Conservation (phyloP, 2,113 vertebrate species). For the Zosterops borbonicus region DNA sequence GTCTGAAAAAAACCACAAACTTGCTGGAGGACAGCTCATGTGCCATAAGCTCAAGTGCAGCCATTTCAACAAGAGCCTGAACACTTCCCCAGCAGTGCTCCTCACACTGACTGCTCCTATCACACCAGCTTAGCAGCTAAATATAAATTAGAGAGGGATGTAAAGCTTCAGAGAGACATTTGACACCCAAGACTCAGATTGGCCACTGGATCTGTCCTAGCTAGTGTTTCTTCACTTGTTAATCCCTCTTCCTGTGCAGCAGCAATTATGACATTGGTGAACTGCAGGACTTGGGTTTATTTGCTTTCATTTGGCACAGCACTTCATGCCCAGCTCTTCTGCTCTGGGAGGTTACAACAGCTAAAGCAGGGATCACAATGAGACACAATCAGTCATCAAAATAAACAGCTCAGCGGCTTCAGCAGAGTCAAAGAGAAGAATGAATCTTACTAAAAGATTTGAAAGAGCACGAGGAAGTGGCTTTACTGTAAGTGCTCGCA, state of each 20-base stretch:
- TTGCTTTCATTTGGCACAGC: not conserved
- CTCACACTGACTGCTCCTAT: not conserved
- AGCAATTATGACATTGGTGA: not conserved
- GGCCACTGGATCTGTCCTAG: not conserved
- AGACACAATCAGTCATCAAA: not conserved
- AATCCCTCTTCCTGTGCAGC: constrained; percentile 51
- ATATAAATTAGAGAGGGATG: constrained; percentile 41
- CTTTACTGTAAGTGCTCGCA: not conserved
- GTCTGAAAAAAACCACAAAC: not conserved
- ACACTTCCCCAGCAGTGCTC: not conserved
- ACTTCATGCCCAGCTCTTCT: not conserved
- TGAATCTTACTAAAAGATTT: not conserved
- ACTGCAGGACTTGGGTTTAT: not conserved
- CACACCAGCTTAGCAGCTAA: constrained; percentile 24
- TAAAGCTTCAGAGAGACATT: constrained; percentile 17
- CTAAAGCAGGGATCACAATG: not conserved
- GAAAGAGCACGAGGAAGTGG: not conserved
- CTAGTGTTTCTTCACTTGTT: constrained; percentile 7
- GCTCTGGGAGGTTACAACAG: not conserved
- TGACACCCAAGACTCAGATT: not conserved
- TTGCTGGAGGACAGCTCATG: not conserved
- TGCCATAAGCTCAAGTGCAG: not conserved
- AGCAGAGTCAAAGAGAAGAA: not conserved
- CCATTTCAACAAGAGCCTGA: not conserved
- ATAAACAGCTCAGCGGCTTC: constrained; percentile 26